A percentile compares a stretch with the other conserved stretches of the same genome.
phyloP scores from a whole-genome alignment of 2,797 vertebrate species.

The Dipus sagitta region DNA sequence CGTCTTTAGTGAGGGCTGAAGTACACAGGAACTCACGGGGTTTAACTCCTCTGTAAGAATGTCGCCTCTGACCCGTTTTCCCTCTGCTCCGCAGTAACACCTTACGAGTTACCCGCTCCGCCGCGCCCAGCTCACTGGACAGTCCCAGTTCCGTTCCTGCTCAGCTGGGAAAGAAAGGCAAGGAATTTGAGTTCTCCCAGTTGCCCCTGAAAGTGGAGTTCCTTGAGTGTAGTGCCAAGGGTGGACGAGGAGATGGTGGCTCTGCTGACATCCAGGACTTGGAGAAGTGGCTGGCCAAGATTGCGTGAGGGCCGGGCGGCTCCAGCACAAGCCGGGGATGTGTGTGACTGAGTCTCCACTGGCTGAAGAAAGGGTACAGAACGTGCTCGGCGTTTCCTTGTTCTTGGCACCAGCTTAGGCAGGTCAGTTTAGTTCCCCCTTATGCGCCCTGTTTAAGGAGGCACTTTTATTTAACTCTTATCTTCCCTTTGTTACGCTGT shows the following conservation, averaged over 20 bases:
- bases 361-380: conserved; percentile 6
- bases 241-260: conserved; percentile 90
- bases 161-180: conserved; percentile 96
- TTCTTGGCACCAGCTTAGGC: conserved; percentile 39
- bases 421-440: conserved; percentile 27
- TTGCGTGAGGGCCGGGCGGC: conserved; percentile 84
- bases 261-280: conserved; percentile 91
- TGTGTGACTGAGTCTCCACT: background rate
- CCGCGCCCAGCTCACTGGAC: conserved; percentile 95
- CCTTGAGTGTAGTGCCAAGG: conserved; percentile 95
- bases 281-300: conserved; percentile 93
- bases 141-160: conserved; percentile 87
- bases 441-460: background rate
- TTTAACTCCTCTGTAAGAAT: background rate
- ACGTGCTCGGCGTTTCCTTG: conserved; percentile 24
- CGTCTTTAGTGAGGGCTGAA: background rate
- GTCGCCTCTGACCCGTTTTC: conserved; percentile 24
- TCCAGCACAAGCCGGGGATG: rapidly evolving
- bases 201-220: conserved; percentile 95
- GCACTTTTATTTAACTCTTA: background rate
- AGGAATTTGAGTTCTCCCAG: conserved; percentile 98
- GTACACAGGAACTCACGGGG: background rate
- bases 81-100: conserved; percentile 92
- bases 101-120: conserved; percentile 95
- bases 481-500: background rate